Conservation (phyloP, 2,888 invertebrate species). For the Diplazon laetatorius region DNA sequence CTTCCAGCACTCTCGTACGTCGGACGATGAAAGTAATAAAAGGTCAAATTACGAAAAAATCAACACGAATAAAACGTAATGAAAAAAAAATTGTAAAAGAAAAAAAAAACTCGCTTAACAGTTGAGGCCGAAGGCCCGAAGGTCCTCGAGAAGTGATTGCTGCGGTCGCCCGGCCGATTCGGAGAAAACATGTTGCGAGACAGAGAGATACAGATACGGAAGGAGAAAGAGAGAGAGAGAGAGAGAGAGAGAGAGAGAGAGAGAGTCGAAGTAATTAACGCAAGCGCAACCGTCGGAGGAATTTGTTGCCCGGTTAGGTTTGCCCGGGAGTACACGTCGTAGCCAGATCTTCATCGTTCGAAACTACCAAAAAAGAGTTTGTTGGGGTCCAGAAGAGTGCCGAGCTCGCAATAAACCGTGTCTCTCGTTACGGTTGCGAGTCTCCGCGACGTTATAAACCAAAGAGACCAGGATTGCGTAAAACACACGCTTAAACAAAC, state of each 20-base stretch:
- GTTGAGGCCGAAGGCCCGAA: constrained; percentile 18
- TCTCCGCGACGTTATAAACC: constrained; percentile 11
- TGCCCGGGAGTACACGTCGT: neutral
- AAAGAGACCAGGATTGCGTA: constrained; percentile 61
- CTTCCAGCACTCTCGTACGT: no score
- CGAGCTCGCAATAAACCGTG: constrained; percentile 49
- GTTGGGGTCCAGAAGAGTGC: constrained; percentile 44
- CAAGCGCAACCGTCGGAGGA: constrained; percentile 30
- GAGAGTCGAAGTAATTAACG: constrained; percentile 46
- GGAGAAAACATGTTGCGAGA: constrained; percentile 16
- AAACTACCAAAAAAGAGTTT: constrained; percentile 64
- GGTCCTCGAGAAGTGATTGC: constrained; percentile 9
- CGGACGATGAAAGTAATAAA: constrained; percentile 29
- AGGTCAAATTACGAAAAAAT: constrained; percentile 11
- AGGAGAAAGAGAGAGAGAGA: neutral
- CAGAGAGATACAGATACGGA: constrained; percentile 7
- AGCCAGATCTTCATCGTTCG: constrained; percentile 48
- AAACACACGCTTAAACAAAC: constrained; percentile 57
- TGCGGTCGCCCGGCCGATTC: constrained; percentile 1
- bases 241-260: constrained; percentile 27
- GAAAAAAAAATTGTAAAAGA: constrained; percentile 9
- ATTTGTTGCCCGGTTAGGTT: constrained; percentile 21
- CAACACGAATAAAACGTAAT: neutral
- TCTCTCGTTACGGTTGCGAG: constrained; percentile 61
- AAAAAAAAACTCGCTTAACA: constrained; percentile 21